Conservation (phyloP, 2,113 vertebrate genomes). For the Nothoprocta pentlandii region DNA sequence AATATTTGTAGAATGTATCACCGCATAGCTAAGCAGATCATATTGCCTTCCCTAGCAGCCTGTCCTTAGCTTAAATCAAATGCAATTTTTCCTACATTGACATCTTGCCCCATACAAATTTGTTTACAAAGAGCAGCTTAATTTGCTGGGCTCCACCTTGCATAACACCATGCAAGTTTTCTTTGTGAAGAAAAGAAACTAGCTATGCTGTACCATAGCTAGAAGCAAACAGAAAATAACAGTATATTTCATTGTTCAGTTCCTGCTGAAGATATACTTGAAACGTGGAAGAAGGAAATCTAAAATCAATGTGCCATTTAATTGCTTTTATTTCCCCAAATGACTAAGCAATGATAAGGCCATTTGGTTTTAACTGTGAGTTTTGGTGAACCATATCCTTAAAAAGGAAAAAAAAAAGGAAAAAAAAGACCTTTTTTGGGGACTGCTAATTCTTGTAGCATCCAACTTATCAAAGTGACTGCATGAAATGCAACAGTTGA, state of each 20-base stretch:
- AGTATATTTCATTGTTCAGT: slow-evolving; percentile 2
- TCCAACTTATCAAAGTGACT: neutral
- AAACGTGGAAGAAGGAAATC: slow-evolving; percentile 23
- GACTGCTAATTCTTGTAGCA: neutral
- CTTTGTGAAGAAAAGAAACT: neutral
- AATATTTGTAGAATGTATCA: neutral
- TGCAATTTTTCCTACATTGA: neutral
- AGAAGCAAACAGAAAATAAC: neutral
- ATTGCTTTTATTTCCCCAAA: slow-evolving; percentile 53
- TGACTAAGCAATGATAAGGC: slow-evolving; percentile 30
- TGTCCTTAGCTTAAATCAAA: neutral
- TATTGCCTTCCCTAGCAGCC: neutral
- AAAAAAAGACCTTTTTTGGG: neutral
- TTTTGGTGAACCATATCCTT: neutral
- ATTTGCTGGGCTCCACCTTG: neutral
- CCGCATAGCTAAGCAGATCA: neutral
- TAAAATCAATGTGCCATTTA: slow-evolving; percentile 56
- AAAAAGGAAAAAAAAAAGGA: neutral
- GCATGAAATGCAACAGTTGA: neutral
- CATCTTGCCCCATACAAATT: neutral
- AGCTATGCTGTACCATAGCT: neutral
- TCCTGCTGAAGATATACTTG: neutral
- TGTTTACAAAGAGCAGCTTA: neutral
- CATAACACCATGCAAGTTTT: neutral
- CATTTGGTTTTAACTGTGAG: slow-evolving; percentile 16